Evolutionary conservation across 2,797 vertebrate species (phyloP).

Genomic region (Thamnophis elegans): DNA sequence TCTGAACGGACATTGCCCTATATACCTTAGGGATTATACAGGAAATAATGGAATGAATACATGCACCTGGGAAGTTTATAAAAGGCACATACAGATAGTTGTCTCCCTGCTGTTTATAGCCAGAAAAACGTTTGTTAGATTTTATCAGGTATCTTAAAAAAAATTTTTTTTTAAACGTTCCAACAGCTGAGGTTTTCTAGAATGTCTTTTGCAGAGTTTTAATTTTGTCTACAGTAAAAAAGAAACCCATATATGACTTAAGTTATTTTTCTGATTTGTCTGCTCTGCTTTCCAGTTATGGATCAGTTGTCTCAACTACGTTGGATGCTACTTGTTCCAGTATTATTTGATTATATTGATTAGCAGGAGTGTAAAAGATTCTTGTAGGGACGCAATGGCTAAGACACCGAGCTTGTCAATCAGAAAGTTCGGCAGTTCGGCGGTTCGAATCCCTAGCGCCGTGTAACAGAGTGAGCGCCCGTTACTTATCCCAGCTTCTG

Average conservation of each 20-base stretch:
- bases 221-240: not conserved
- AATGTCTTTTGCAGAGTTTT: not conserved
- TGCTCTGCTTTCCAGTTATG: not conserved
- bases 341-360: not conserved
- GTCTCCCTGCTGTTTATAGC: not conserved
- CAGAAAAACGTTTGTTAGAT: not conserved
- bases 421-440: too few species aligned
- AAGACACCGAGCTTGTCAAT: too few species aligned
- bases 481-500: too few species aligned
- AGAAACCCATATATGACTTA: not conserved
- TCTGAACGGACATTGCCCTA: not conserved
- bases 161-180: not conserved
- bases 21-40: not conserved
- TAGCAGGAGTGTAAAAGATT: not conserved
- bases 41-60: not conserved
- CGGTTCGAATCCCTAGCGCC: too few species aligned
- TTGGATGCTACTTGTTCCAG: not conserved
- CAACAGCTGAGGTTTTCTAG: not conserved
- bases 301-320: not conserved
- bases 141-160: not conserved
- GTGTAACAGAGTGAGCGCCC: too few species aligned
- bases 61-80: not conserved
- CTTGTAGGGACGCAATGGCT: too few species aligned
- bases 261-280: not conserved
- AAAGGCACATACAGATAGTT: not conserved